phyloP scores from a whole-genome alignment of 2,888 invertebrate genomes.

The Metalampra italica region DNA sequence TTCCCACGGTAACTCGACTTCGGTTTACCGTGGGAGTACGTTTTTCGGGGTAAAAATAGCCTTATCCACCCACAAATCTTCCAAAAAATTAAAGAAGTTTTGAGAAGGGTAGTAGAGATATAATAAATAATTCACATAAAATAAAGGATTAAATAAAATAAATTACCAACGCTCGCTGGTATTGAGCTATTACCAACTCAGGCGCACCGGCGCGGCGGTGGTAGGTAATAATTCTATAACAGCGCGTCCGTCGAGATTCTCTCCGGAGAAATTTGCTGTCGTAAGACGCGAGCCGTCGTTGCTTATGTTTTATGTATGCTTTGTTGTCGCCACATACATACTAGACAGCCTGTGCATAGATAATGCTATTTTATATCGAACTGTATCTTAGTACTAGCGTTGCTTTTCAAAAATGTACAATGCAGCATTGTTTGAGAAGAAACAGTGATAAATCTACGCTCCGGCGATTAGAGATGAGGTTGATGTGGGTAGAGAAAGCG shows the following conservation, averaged over 20 bases:
- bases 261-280: constrained; percentile 59
- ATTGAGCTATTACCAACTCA: neutral
- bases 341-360: constrained; percentile 2
- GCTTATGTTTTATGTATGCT: constrained; percentile 62
- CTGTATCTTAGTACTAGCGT: neutral
- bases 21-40: no score
- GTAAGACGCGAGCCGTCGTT: constrained; percentile 31
- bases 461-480: no score
- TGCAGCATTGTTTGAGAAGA: neutral
- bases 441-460: neutral
- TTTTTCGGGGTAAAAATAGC: no score
- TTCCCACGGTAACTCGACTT: no score
- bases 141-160: no score
- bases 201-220: no score
- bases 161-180: no score
- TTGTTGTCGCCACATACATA: constrained; percentile 22
- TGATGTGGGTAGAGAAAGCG: constrained; percentile 21
- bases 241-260: constrained; percentile 51
- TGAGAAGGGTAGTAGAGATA: no score
- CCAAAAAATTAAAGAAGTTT: no score
- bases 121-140: no score
- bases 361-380: neutral
- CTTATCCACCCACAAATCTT: no score
- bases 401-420: neutral
- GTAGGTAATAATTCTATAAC: constrained; percentile 31